Evolutionary conservation across 1,140 invertebrate species (phyloP).

Genomic region (Hormaphis cornu): DNA sequence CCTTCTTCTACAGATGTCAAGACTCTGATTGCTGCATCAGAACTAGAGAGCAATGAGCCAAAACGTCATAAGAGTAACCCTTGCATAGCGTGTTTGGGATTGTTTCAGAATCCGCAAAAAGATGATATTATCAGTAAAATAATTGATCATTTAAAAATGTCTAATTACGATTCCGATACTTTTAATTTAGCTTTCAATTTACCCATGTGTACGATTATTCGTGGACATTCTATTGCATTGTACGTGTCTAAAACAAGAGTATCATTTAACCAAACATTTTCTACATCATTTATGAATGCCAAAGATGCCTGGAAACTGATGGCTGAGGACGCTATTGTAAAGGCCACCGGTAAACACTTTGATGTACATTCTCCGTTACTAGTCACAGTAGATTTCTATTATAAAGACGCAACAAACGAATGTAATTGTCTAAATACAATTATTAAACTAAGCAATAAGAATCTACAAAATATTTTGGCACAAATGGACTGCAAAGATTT

Average conservation of each 20-base stretch:
- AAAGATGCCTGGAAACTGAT: conserved; percentile 60
- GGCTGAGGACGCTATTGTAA: conserved; percentile 44
- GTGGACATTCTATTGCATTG: conserved; percentile 45
- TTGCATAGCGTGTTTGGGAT: conserved; percentile 53
- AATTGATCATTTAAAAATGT: conserved; percentile 38
- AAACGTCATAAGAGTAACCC: conserved; percentile 43
- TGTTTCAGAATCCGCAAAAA: conserved; percentile 49
- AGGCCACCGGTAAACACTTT: conserved; percentile 43
- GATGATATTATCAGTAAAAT: conserved; percentile 44
- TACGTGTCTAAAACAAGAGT: conserved; percentile 40
- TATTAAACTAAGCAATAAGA: conserved; percentile 54
- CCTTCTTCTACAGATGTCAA: not conserved
- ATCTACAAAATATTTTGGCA: conserved; percentile 28
- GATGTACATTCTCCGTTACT: conserved; percentile 47
- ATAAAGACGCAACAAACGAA: conserved; percentile 48
- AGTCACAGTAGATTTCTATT: conserved; percentile 46
- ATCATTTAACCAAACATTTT: conserved; percentile 34
- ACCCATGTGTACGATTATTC: conserved; percentile 44
- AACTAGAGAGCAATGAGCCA: conserved; percentile 8
- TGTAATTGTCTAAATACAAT: conserved; percentile 49
- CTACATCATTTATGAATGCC: conserved; percentile 40
- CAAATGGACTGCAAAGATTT: conserved; percentile 8
- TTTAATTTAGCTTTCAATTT: conserved; percentile 46
- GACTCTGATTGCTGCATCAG: not conserved
- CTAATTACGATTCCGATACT: conserved; percentile 44